A percentile compares a stretch with the other conserved stretches of the same genome.
phyloP scores from a whole-genome alignment of 2,797 vertebrate species.

The Enteromius afrohamiltoni region DNA sequence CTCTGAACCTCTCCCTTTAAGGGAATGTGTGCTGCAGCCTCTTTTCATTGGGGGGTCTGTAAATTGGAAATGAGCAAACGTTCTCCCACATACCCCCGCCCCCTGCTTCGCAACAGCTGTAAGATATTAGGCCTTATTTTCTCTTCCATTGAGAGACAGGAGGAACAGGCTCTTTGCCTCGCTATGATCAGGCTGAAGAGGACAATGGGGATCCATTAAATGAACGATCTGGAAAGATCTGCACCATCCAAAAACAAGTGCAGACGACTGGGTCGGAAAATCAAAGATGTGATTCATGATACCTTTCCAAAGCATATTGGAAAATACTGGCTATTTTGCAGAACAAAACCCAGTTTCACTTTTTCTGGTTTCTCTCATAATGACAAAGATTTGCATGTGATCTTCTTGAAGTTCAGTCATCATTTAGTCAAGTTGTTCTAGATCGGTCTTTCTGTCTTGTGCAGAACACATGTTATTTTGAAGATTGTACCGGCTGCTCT shows the following conservation, averaged over 20 bases:
- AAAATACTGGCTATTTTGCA: slow-evolving; percentile 2
- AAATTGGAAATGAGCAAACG: slow-evolving; percentile 42
- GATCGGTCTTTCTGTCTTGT: background rate
- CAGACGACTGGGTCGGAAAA: background rate
- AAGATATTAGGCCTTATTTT: slow-evolving; percentile 58
- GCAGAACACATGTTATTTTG: background rate
- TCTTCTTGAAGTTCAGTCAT: background rate
- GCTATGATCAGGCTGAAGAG: slow-evolving; percentile 31
- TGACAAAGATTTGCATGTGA: background rate
- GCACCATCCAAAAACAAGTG: slow-evolving; percentile 45
- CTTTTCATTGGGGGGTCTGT: slow-evolving; percentile 46
- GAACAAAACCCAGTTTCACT: background rate
- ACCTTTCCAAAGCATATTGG: slow-evolving; percentile 2
- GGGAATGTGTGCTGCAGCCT: slow-evolving; percentile 48
- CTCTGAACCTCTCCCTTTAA: slow-evolving; percentile 26
- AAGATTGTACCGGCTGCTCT: background rate
- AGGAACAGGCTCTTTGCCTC: slow-evolving; percentile 23
- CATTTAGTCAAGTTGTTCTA: background rate
- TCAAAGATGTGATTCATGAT: background rate
- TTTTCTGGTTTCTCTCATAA: background rate
- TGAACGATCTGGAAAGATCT: slow-evolving; percentile 47
- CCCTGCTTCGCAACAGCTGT: slow-evolving; percentile 57
- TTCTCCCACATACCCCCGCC: slow-evolving; percentile 29
- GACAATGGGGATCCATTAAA: slow-evolving; percentile 49
- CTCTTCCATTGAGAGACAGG: slow-evolving; percentile 43